A percentile compares a stretch with the other conserved stretches of the same genome.
phyloP scores from a whole-genome alignment of 2,113 vertebrate species.

The Vulpes ferrilata region DNA sequence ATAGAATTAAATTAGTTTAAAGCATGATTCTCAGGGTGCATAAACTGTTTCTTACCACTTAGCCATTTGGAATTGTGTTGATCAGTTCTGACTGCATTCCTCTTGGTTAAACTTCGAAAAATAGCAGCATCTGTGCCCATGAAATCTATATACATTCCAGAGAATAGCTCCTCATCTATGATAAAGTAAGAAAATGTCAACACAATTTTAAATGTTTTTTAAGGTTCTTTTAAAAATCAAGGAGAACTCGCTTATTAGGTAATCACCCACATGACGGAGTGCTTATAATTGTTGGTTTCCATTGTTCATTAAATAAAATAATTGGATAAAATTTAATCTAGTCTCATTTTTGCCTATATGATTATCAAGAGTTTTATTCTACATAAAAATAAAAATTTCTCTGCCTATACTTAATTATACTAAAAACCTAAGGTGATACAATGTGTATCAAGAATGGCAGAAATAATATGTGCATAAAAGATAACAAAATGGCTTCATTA shows the following conservation, averaged over 20 bases:
- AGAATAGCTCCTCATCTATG: slow-evolving; percentile 98
- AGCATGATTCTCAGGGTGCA: not conserved
- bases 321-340: not conserved
- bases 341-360: not conserved
- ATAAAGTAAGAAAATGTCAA: slow-evolving; percentile 50
- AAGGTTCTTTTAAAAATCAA: not conserved
- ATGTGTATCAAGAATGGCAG: not conserved
- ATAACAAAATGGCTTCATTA: not conserved
- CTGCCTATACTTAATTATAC: not conserved
- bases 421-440: not conserved
- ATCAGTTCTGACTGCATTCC: slow-evolving; percentile 96
- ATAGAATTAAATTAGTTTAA: not conserved
- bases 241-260: not conserved
- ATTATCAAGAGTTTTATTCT: not conserved
- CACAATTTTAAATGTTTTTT: not conserved
- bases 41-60: slow-evolving; percentile 91
- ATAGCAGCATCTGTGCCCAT: slow-evolving; percentile 99
- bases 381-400: not conserved
- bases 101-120: slow-evolving; percentile 96
- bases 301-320: not conserved
- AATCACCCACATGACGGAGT: not conserved
- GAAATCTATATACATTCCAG: slow-evolving; percentile 99
- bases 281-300: not conserved
- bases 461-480: not conserved
- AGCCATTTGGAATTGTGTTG: slow-evolving; percentile 99